Conservation (phyloP, 2,888 invertebrate genomes). For the Mythimna pallens region DNA sequence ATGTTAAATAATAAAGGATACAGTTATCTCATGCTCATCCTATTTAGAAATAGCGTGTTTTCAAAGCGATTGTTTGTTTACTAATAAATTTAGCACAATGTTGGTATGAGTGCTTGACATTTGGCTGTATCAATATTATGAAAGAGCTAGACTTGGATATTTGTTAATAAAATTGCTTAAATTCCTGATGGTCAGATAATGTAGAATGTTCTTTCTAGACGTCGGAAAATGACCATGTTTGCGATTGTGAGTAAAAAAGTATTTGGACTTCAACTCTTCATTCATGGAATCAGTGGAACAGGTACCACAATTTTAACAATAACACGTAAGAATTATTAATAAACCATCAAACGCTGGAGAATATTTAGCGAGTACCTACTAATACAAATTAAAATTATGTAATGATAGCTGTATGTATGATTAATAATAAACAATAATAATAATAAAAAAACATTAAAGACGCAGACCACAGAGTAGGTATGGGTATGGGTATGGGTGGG, state of each 20-base stretch:
- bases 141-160: constrained; percentile 1
- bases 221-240: background rate
- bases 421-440: too few species aligned
- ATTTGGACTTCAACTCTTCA: background rate
- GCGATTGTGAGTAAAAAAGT: background rate
- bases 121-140: constrained; percentile 38
- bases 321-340: too few species aligned
- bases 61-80: constrained; percentile 31
- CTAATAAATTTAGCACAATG: constrained; percentile 25
- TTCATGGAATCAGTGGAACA: too few species aligned
- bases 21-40: background rate
- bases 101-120: constrained; percentile 22
- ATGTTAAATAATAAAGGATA: background rate
- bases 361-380: too few species aligned
- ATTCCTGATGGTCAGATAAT: background rate
- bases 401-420: too few species aligned
- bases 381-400: too few species aligned
- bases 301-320: too few species aligned
- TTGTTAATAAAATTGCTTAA: constrained; percentile 9
- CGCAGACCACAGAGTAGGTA: too few species aligned
- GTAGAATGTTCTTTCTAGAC: background rate
- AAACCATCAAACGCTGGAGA: too few species aligned
- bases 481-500: too few species aligned
- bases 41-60: constrained; percentile 22
- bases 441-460: too few species aligned